A percentile compares a stretch with the other conserved stretches of the same genome.
Conservation (phyloP, 1,140 invertebrate genomes). For the Micrasema minimum region DNA sequence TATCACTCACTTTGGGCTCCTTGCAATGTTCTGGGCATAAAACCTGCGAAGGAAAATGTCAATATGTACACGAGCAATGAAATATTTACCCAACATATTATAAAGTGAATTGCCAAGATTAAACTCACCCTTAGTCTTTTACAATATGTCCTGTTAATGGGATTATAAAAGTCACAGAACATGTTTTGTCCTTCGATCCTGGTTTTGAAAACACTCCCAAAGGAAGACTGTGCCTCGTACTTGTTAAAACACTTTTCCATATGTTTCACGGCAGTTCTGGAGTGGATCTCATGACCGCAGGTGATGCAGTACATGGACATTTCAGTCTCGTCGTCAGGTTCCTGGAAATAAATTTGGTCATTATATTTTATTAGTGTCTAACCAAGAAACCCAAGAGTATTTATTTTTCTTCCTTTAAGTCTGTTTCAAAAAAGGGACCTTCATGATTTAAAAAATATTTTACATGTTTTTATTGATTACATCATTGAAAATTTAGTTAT, state of each 20-base stretch:
- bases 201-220: slow-evolving; percentile 94
- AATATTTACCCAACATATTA: not conserved
- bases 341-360: slow-evolving; percentile 24
- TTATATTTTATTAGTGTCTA: no score
- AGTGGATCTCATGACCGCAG: slow-evolving; percentile 93
- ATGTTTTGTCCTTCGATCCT: slow-evolving; percentile 94
- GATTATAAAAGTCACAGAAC: slow-evolving; percentile 98
- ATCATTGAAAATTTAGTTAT: no score
- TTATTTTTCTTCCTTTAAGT: no score
- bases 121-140: slow-evolving; percentile 85
- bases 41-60: slow-evolving; percentile 62
- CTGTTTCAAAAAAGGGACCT: no score
- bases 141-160: slow-evolving; percentile 91
- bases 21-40: slow-evolving; percentile 98
- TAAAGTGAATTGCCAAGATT: no score
- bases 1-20: slow-evolving; percentile 88
- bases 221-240: slow-evolving; percentile 97
- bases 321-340: slow-evolving; percentile 79
- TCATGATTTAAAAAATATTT: no score
- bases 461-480: no score
- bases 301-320: slow-evolving; percentile 95
- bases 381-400: no score
- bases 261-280: slow-evolving; percentile 88
- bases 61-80: not conserved
- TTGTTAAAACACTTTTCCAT: slow-evolving; percentile 97